Evolutionary conservation across 2,113 vertebrate genomes (phyloP).

Genomic region (Callipepla californica): DNA sequence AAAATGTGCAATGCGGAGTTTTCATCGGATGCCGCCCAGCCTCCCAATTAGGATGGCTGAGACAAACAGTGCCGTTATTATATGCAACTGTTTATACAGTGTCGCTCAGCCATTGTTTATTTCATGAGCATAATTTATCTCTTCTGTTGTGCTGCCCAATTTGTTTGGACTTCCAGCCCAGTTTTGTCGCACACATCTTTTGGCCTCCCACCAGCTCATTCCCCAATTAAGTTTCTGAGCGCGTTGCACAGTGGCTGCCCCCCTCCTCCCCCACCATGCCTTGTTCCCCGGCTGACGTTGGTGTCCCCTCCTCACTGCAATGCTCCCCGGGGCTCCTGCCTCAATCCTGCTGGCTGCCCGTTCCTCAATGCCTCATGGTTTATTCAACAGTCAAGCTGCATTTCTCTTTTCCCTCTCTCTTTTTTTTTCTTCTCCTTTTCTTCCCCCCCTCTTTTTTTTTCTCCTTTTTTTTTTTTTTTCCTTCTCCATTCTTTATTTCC

Average conservation of each 20-base stretch:
- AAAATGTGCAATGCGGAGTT: constrained; percentile 8
- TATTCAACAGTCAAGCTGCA: constrained; percentile 63
- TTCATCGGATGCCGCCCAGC: constrained; percentile 46
- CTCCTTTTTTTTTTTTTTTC: not conserved
- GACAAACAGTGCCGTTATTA: constrained; percentile 47
- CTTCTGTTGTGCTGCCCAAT: constrained; percentile 34
- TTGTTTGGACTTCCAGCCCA: constrained; percentile 51
- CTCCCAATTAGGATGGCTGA: constrained; percentile 63
- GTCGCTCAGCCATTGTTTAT: constrained; percentile 39
- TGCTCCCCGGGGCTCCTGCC: not conserved
- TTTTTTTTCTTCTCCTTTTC: not conserved
- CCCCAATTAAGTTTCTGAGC: constrained; percentile 42
- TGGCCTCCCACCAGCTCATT: constrained; percentile 52
- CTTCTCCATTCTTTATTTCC: not conserved
- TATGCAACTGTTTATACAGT: constrained; percentile 37
- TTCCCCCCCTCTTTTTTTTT: not conserved
- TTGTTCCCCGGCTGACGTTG: not conserved
- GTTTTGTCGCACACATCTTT: not conserved
- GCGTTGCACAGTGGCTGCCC: constrained; percentile 17
- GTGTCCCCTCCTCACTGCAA: not conserved
- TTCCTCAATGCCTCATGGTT: constrained; percentile 64
- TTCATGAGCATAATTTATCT: constrained; percentile 58
- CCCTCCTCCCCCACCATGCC: not conserved
- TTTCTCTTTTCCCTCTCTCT: constrained; percentile 5
- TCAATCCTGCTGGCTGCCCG: not conserved